These are phyloP conservation scores for Ophraella communa DNA, from an alignment of 2,888 invertebrate species.

Conservation along the genomic window DNA sequence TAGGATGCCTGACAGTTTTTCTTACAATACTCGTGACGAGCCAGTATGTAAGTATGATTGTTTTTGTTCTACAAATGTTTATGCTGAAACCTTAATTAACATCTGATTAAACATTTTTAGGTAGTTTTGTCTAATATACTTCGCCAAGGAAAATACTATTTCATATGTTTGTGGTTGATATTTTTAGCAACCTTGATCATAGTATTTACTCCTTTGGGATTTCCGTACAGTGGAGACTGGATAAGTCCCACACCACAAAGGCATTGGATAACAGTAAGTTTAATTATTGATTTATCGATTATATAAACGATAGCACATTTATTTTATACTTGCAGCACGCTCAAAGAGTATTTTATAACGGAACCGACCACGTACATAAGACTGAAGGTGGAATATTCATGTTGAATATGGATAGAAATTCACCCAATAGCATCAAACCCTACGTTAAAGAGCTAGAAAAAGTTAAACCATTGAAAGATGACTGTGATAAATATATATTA, in stretches of 20 bases:
- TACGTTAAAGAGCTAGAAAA: conserved; percentile 48
- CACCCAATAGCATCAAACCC: conserved; percentile 48
- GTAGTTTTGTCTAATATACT: conserved; percentile 38
- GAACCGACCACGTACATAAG: conserved; percentile 45
- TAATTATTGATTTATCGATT: too few species aligned
- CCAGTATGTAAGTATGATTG: conserved; percentile 53
- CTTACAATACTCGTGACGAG: conserved; percentile 57
- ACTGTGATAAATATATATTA: conserved; percentile 49
- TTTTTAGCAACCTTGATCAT: conserved; percentile 58
- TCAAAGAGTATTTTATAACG: conserved; percentile 49
- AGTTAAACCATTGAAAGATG: conserved; percentile 43
- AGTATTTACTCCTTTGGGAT: conserved; percentile 69
- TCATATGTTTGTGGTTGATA: conserved; percentile 40
- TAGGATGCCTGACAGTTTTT: conserved; percentile 55
- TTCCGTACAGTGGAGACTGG: conserved; percentile 71
- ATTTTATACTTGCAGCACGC: conserved; percentile 47
- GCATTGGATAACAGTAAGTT: conserved; percentile 58
- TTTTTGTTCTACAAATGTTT: too few species aligned
- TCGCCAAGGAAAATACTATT: conserved; percentile 44
- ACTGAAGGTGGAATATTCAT: conserved; percentile 54
- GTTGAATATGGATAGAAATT: conserved; percentile 55
- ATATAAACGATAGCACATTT: too few species aligned
- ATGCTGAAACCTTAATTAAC: too few species aligned
- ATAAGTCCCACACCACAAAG: conserved; percentile 71
- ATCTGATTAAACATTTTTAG: neutral